Base-by-base conservation (phyloP, 2,113 vertebrate genomes). In the Heliornis fulica region DNA sequence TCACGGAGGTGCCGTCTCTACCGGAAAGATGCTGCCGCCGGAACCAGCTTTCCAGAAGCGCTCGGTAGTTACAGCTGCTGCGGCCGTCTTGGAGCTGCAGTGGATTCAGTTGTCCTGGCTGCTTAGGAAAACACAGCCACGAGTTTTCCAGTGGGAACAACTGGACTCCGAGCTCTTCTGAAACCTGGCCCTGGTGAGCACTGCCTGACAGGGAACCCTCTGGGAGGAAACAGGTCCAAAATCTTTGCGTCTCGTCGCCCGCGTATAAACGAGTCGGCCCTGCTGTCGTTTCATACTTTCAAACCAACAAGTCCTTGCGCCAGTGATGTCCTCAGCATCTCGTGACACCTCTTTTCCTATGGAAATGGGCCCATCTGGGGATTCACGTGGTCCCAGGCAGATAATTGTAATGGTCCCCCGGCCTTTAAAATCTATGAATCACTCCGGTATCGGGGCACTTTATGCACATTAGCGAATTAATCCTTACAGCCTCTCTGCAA, bases 391-490 rank as follows among this genome's bases (percentile, higher is more conserved):
- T 83, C 50, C 71, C 3, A 14, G 60, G 70, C 16, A 59, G 87
- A 50, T 83, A 80, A 83, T 83, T 91, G 85, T 22, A 59, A 76
- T 72, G 91, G 53, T 80, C 74, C 77, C 78, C 61, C 25, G 69
- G 93, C 95, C 93, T 54, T 45, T 28, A 34, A 53, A 48, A 22
- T 45, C 91, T 11, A 46, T 92, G 89, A 92, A 90, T 96, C 93
- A 87, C 81, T 81, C 75, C 32, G 2, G 34, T 13, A 43, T 40
- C 34, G 9, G 77, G 78, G 89, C 93, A 92, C 89, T 92, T 96
- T 74, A 45, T 57, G 86, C 89, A 25, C 93, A 80, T 94, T 83
- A 93, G 64, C 7, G 68, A 93, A 93, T 93, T 87, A 92, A 93
- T 95, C 78, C 85, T 31, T 34, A 10, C 66, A 36, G 79, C 59